phyloP scores from a whole-genome alignment of 2,888 invertebrate genomes.

The Germaria angustata region DNA sequence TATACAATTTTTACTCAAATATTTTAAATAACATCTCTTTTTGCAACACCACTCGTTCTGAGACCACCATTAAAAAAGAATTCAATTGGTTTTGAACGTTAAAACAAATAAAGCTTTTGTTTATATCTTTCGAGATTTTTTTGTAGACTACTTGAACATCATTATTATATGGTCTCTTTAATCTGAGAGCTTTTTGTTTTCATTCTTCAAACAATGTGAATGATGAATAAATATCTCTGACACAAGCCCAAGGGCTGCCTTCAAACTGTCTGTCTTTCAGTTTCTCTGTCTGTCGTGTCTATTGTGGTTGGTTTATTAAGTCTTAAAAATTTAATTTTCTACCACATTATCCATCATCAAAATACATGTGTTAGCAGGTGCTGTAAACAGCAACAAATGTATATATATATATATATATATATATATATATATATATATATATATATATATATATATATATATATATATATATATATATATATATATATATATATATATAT shows the following conservation, averaged over 20 bases:
- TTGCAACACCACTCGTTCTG: not conserved
- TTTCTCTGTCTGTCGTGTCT: slow-evolving; percentile 8
- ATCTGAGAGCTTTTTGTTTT: not conserved
- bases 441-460: too few relatives aligned
- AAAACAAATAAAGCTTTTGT: not conserved
- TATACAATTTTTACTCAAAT: too few relatives aligned
- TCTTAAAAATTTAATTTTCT: slow-evolving; percentile 63
- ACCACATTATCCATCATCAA: slow-evolving; percentile 45
- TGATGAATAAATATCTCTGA: not conserved
- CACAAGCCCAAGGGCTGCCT: not conserved
- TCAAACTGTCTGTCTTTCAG: not conserved
- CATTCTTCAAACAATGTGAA: not conserved
- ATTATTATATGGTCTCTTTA: not conserved
- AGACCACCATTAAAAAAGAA: not conserved
- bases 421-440: too few relatives aligned
- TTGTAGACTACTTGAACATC: not conserved
- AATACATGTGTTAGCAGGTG: not conserved
- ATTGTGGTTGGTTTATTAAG: slow-evolving; percentile 55
- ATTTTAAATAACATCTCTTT: too few relatives aligned
- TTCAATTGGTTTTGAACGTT: not conserved
- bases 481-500: too few relatives aligned
- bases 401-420: too few relatives aligned
- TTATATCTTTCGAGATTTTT: not conserved
- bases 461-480: too few relatives aligned
- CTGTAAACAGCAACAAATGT: not conserved